Conservation (phyloP, 1,140 invertebrate genomes). For the Polyergus mexicanus region DNA sequence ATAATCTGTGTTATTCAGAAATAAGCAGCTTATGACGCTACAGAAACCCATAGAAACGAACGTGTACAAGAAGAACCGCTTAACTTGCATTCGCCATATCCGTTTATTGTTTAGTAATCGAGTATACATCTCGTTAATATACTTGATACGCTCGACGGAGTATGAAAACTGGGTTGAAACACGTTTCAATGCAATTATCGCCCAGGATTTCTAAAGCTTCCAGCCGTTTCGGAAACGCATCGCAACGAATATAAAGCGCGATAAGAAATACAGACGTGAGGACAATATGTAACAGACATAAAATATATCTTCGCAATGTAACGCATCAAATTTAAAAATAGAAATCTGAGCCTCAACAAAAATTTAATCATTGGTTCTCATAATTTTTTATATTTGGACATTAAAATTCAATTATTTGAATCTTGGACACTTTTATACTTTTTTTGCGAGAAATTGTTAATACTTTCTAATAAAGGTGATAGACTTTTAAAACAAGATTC, state of each 20-base stretch:
- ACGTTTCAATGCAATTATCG: constrained; percentile 54
- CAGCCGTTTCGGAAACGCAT: not conserved
- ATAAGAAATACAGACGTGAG: constrained; percentile 3
- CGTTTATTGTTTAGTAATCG: constrained; percentile 53
- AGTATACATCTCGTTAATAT: constrained; percentile 45
- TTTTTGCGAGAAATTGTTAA: not conserved
- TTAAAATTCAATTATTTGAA: not conserved
- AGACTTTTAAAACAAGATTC: not conserved
- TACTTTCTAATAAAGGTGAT: not conserved
- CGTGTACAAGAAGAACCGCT: constrained; percentile 39
- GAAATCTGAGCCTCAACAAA: not conserved
- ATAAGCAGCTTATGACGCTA: constrained; percentile 53
- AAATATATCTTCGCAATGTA: not conserved
- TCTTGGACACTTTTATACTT: not conserved
- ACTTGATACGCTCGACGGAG: constrained; percentile 13
- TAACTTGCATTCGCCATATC: constrained; percentile 34
- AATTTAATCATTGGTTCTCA: not conserved
- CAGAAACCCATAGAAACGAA: constrained; percentile 43
- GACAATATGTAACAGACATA: not conserved
- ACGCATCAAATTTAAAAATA: not conserved
- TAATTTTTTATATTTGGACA: not conserved
- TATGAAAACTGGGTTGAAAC: constrained; percentile 33
- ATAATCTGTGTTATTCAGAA: constrained; percentile 41
- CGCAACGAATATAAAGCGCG: not conserved
- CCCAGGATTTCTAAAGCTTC: not conserved